Evolutionary conservation across 1,140 invertebrate species (phyloP), one percentile per base, ranked within the genome.

Genomic region (Camponotus floridanus): DNA sequence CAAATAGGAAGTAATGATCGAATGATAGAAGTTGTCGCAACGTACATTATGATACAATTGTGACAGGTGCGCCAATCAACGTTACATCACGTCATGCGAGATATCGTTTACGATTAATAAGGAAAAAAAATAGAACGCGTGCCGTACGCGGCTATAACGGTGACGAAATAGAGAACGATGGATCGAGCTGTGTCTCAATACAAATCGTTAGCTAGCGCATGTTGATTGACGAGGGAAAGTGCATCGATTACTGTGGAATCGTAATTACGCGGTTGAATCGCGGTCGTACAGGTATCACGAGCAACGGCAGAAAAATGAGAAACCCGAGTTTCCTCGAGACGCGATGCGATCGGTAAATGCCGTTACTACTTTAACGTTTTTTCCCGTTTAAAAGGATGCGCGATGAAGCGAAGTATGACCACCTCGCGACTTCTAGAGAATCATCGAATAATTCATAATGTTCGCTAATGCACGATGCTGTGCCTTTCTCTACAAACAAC

Each of bases 191-290:
- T 85, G 59, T 55, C 59, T 65, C 59, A 61, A 73, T 73, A 45
- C 48, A 83, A 85, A 78, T 76, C 61, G 45, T 42, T 42, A 62
- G 15, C 70, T 42, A 18, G 26, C 21, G 70, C 36, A 11, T 51
- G 15, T 51, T 61, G 85, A 83, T 73, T 48, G 79, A 86, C 48
- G 78, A 71, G 78, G 39, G 78, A 73, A 73, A 84, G 67, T 65
- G 59, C 79, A 85, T 85, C 85, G 67, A 84, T 84, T 71, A 78
- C 13, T 61, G 64, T 62, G 71, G 85, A 90, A 91, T 91, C 87
- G 84, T 89, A 91, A 92, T 92, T 91, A 88, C 86, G 81, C 86
- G 86, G 86, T 87, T 68, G 84, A 91, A 90, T 91, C 88, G 84
- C 84, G 76, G n/a, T 31, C 78, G 62, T 78, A 86, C 83, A 70